Conservation (phyloP, 2,888 invertebrate species). For the Anoncus sp. region DNA sequence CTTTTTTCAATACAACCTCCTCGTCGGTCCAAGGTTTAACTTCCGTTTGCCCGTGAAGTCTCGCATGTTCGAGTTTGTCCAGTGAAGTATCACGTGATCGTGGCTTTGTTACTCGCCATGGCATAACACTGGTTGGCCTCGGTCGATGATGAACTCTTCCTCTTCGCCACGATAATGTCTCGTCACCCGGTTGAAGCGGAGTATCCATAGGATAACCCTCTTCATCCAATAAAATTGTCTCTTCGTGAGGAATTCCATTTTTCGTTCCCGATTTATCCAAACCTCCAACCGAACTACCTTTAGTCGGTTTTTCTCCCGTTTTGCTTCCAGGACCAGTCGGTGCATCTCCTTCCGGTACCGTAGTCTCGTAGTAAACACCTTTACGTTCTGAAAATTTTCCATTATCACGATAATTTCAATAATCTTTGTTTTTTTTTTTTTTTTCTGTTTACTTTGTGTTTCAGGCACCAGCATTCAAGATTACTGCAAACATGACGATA, state of each 20-base stretch:
- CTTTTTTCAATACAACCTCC: conserved; percentile 79
- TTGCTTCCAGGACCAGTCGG: conserved; percentile 79
- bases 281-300: conserved; percentile 71
- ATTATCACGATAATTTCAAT: conserved; percentile 41
- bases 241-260: conserved; percentile 67
- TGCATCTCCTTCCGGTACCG: conserved; percentile 81
- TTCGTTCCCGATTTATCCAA: conserved; percentile 68
- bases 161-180: conserved; percentile 85
- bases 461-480: conserved; percentile 53
- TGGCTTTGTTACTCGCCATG: conserved; percentile 76
- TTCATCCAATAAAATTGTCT: conserved; percentile 77
- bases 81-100: conserved; percentile 74
- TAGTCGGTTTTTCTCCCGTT: conserved; percentile 71
- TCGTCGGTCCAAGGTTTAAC: conserved; percentile 81
- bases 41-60: conserved; percentile 54
- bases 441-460: conserved; percentile 22
- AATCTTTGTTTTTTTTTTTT: background rate
- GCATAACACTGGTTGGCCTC: conserved; percentile 68
- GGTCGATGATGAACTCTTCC: conserved; percentile 75
- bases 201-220: conserved; percentile 83
- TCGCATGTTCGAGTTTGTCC: conserved; percentile 72
- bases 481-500: conserved; percentile 42
- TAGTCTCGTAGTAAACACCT: conserved; percentile 83
- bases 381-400: conserved; percentile 83
- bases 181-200: conserved; percentile 82